A percentile compares a stretch with the other conserved stretches of the same genome.
Conservation (phyloP, 2,113 vertebrate species). For the Zosterops lateralis region DNA sequence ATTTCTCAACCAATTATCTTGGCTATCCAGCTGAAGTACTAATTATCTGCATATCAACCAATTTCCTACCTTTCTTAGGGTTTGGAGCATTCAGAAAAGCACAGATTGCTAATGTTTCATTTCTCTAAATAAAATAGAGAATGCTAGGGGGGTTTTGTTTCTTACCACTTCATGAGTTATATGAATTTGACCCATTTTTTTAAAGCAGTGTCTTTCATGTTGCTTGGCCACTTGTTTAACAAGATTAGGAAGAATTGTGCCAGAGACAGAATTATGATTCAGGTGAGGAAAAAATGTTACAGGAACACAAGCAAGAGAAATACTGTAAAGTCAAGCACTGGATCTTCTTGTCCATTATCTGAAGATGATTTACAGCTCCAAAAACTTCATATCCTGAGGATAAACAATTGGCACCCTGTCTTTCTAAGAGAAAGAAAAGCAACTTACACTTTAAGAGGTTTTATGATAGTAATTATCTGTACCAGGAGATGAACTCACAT, state of each 20-base stretch:
- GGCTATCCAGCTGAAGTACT: neutral
- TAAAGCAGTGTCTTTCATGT: neutral
- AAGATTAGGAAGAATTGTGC: neutral
- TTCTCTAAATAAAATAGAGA: neutral
- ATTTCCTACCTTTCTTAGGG: neutral
- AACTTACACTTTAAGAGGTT: neutral
- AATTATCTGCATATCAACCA: neutral
- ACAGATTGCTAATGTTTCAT: neutral
- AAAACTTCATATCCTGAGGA: neutral
- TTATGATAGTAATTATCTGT: neutral
- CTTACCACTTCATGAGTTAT: accelerated
- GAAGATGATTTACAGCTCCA: neutral
- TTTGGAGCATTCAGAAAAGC: neutral
- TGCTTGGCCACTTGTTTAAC: neutral
- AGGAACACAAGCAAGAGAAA: neutral
- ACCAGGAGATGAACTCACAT: neutral
- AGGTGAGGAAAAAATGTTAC: neutral
- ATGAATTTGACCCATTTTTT: neutral
- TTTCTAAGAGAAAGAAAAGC: neutral
- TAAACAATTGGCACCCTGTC: neutral
- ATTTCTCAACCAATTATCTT: neutral
- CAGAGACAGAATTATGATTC: neutral
- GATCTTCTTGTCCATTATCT: neutral
- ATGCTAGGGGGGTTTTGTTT: neutral
- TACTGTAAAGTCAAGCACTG: neutral